These are phyloP conservation scores for Microctonus brassicae DNA, from an alignment of 2,888 invertebrate genomes.

Conservation along the genomic window DNA sequence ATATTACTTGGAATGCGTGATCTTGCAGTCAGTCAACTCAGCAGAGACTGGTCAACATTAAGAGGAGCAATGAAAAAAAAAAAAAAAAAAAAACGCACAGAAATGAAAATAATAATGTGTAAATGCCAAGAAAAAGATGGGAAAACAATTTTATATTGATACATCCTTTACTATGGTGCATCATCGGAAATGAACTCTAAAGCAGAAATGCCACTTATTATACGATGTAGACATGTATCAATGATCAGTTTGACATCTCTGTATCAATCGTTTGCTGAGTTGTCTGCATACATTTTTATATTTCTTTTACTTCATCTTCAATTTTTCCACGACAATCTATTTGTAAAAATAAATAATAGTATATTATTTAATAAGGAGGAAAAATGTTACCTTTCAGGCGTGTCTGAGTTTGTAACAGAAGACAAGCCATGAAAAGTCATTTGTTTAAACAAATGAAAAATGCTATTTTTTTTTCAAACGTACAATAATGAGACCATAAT, in stretches of 20 bases:
- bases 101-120: not conserved
- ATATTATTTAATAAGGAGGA: too few species aligned
- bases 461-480: too few species aligned
- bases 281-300: not conserved
- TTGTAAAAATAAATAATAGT: not conserved
- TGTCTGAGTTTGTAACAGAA: too few species aligned
- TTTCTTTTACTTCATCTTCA: not conserved
- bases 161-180: conserved; percentile 3
- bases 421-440: too few species aligned
- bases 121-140: not conserved
- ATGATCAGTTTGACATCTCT: conserved; percentile 28
- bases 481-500: too few species aligned
- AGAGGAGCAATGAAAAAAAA: not conserved
- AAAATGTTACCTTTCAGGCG: too few species aligned
- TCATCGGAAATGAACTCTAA: conserved; percentile 33
- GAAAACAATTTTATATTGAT: conserved; percentile 22
- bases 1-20: not conserved
- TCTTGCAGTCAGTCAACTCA: conserved; percentile 20
- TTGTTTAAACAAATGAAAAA: too few species aligned
- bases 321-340: not conserved
- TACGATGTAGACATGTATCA: not conserved
- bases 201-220: conserved; percentile 28
- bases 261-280: conserved; percentile 21
- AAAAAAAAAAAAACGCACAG: not conserved
- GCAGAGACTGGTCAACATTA: conserved; percentile 13